Evolutionary conservation across 2,113 vertebrate species (phyloP), one percentile per base, ranked within the genome.

Genomic region (Equus przewalskii): DNA sequence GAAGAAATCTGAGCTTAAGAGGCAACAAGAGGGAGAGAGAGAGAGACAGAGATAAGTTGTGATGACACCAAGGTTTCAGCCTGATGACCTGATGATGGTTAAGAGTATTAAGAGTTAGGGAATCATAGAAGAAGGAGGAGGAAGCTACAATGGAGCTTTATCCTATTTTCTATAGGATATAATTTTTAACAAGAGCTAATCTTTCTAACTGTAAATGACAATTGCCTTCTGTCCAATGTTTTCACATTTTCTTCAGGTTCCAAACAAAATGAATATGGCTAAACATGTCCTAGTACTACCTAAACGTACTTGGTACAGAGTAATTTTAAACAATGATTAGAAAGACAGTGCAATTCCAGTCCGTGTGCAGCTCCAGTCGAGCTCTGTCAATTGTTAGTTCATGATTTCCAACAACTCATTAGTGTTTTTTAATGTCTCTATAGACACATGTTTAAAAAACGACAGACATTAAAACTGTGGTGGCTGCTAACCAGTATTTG

Each of bases 271-370:
- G 51, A 72, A 65, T n/a, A 16, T n/a, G 65, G 64, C 70, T 70
- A 89, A 83, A 84, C 26, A 70, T 75, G n/a, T 84, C 56, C 60
- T 56, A 84, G 11, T 65, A 67, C 82, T 84, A 46, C 60, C 46
- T 72, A 81, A 89, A 73, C 12, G 90, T 8, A 86, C 33, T 65
- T 36, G 9, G 44, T 84, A 33, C 56, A 41, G 69, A 94, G 41
- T 36, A 56, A 80, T 90, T 98, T 89, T 83, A 83, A 95, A 87
- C 51, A 90, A 51, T 60, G 65, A 76, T 92, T 95, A 89, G 60
- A 87, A 51, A 94, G 33, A 85, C 4, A 33, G 15, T 36, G 62
- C 18, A 91, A n/a, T 49, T 73, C 6, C 10, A 79, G 51, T 18
- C 64, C 21, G 6, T 67, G 26, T 56, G 51, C 30, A 67, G 79